Evolutionary conservation across 1,140 invertebrate genomes (phyloP), one percentile per base, ranked within the genome.

Genomic region (Heliothis subflexa): DNA sequence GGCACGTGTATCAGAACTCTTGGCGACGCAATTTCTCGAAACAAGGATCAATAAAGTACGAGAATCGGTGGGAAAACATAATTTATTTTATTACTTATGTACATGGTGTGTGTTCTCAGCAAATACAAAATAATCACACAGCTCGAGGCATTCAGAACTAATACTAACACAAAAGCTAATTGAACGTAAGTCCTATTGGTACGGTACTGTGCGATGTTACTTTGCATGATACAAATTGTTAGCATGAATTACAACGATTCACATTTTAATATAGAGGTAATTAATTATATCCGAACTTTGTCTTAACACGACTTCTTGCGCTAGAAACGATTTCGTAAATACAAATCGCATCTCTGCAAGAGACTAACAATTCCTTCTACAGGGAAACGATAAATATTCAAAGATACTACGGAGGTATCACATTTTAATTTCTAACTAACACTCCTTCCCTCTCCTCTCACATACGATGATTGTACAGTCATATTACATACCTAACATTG

Each of bases 71-170:
- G 89, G 88, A 91, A 93, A 94, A 93, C 90, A 89, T 87, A 92
- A 90, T 92, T 93, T 93, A 93, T 92, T 92, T 85, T 21, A 82
- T 84, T 87, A 87, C 78, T 88, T 93, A 90, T 93, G 85, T 93
- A 93, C 90, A 93, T 89, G 83, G 83, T 89, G 87, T 79, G 83
- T 79, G 83, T 92, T 88, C 71, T 84, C 77, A 90, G 91, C 91
- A 81, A 78, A 83, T 89, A 88, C 74, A 87, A 91, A 91, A 91
- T 89, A 86, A 92, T 84, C 82, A 88, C 88, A 86, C 86, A 83
- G 90, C 86, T 85, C 70, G 78, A 77, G 70, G 81, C 82, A 79
- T 84, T 80, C 83, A 87, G 73, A 81, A 84, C 52, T 85, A 88
- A 91, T 83, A 83, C 79, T 70, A 83, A 86, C 89, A 88, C 84